These are phyloP conservation scores for Montipora capricornis DNA, from an alignment of 64 coral and sea anemone genomes.

Conservation along the genomic window DNA sequence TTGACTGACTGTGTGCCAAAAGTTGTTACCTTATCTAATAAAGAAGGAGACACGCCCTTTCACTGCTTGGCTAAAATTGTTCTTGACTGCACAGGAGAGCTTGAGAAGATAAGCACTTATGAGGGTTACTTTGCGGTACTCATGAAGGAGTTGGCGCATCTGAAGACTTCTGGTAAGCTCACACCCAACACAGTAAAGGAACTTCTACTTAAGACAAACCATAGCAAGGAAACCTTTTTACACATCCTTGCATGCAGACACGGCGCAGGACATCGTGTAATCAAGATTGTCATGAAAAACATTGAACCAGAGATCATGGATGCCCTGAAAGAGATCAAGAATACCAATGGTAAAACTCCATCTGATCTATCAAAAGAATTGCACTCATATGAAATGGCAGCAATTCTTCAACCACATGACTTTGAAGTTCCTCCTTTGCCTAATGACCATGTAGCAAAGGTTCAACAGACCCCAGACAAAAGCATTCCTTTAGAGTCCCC, in stretches of 20 bases:
- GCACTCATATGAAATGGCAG: slow-evolving; percentile 40
- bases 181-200: neutral
- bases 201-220: slow-evolving; percentile 28
- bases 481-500: neutral
- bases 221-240: slow-evolving; percentile 16
- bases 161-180: slow-evolving; percentile 9
- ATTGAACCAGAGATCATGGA: slow-evolving; percentile 47
- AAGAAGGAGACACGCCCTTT: slow-evolving; percentile 27
- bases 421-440: neutral
- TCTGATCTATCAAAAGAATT: slow-evolving; percentile 41
- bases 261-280: slow-evolving; percentile 18
- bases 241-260: slow-evolving; percentile 42
- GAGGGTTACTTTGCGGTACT: slow-evolving; percentile 30
- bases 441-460: neutral
- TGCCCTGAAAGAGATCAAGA: neutral
- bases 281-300: slow-evolving; percentile 3
- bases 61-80: slow-evolving; percentile 37
- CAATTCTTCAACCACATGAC: slow-evolving; percentile 19
- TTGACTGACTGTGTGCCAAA: slow-evolving; percentile 8
- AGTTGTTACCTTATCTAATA: neutral
- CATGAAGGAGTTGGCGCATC: slow-evolving; percentile 5
- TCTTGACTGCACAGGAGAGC: slow-evolving; percentile 29
- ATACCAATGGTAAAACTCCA: slow-evolving; percentile 7
- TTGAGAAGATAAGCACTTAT: slow-evolving; percentile 23
- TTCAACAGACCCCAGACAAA: neutral